Conservation (phyloP, 2,797 vertebrate species). For the Spondyliosoma cantharus region DNA sequence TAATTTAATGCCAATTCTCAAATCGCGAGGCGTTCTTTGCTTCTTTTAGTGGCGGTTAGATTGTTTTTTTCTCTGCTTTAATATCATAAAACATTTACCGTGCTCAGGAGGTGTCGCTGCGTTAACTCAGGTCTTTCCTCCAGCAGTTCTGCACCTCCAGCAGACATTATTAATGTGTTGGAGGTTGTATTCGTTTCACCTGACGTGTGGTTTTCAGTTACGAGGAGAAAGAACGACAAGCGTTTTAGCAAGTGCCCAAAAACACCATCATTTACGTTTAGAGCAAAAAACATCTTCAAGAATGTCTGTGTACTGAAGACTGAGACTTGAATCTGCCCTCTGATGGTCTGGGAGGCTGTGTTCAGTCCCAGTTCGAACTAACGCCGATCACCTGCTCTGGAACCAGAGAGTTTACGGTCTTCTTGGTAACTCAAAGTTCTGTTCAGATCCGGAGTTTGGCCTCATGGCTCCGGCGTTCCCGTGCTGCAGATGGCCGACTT, state of each 20-base stretch:
- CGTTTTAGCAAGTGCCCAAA: no score
- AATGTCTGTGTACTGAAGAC: no score
- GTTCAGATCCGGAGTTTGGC: constrained; percentile 33
- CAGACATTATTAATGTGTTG: no score
- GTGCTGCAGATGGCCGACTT: constrained; percentile 69
- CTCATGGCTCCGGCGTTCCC: constrained; percentile 7
- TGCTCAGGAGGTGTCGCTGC: neutral
- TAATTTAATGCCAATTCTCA: constrained; percentile 34
- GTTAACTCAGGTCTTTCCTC: no score
- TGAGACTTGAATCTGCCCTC: no score
- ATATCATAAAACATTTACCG: neutral
- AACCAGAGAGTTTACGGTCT: constrained; percentile 9
- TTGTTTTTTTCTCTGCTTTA: neutral
- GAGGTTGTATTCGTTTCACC: no score
- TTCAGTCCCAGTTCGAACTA: neutral
- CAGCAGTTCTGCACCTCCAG: no score
- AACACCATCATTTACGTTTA: no score
- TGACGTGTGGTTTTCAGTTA: no score
- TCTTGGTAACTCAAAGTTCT: neutral
- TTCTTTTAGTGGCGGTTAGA: constrained; percentile 26
- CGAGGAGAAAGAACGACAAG: no score
- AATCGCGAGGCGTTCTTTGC: constrained; percentile 21
- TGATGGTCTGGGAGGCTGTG: no score
- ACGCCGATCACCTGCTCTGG: neutral
- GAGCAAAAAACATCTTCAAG: no score